Evolutionary conservation across 2,888 invertebrate genomes (phyloP).

Genomic region (Allygus modestus): DNA sequence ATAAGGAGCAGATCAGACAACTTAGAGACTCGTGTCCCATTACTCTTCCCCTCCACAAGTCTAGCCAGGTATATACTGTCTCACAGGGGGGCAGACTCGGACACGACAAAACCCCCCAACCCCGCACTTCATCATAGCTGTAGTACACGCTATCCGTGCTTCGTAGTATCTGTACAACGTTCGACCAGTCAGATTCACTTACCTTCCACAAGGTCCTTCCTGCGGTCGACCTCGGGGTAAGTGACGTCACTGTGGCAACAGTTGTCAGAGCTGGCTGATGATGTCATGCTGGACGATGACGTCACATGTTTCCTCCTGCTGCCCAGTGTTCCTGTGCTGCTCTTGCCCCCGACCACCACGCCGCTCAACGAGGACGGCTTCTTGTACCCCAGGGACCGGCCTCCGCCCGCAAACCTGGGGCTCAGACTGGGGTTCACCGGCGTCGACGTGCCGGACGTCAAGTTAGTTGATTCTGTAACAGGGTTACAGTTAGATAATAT

Average conservation of each 20-base stretch:
- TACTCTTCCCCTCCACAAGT: too few relatives aligned
- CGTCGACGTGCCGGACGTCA: conserved; percentile 67
- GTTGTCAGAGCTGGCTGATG: conserved; percentile 68
- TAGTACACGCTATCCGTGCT: too few relatives aligned
- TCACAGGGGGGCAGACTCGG: too few relatives aligned
- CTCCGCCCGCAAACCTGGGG: conserved; percentile 65
- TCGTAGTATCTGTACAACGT: too few relatives aligned
- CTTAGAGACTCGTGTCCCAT: too few relatives aligned
- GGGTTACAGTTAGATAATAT: too few relatives aligned
- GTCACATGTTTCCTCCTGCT: conserved; percentile 68
- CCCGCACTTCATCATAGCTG: too few relatives aligned
- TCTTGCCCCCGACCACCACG: conserved; percentile 63
- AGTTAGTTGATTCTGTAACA: conserved; percentile 66
- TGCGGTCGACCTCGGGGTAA: conserved; percentile 64
- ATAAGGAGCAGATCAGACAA: too few relatives aligned
- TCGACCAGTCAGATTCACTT: too few relatives aligned
- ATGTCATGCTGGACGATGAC: conserved; percentile 68
- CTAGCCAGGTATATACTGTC: too few relatives aligned
- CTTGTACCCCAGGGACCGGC: conserved; percentile 52
- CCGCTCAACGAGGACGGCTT: conserved; percentile 53
- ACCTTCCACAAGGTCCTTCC: conserved; percentile 65
- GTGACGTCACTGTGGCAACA: conserved; percentile 66
- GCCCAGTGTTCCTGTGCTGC: conserved; percentile 66
- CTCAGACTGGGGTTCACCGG: conserved; percentile 67
- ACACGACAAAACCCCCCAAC: too few relatives aligned